Evolutionary conservation across 2,888 invertebrate species (phyloP).

Genomic region (Zygogramma bicolorata): DNA sequence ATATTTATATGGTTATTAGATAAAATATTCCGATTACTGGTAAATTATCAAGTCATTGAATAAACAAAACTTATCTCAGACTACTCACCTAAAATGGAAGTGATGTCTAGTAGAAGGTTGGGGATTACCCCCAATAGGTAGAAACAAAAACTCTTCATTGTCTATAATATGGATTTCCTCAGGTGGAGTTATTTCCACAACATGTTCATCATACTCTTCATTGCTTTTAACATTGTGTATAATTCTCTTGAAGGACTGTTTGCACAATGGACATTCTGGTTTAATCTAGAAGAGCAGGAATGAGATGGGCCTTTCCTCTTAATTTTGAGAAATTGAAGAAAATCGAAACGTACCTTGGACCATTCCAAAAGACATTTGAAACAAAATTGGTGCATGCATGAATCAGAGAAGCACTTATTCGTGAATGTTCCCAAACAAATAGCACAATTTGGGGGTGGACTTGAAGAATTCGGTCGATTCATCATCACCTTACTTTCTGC

Average conservation of each 20-base stretch:
- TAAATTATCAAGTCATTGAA: not conserved
- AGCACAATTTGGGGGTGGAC: constrained; percentile 89
- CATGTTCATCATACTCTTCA: constrained; percentile 89
- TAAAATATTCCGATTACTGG: not conserved
- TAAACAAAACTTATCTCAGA: not conserved
- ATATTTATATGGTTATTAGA: too few relatives aligned
- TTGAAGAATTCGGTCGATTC: constrained; percentile 54
- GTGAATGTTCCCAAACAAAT: constrained; percentile 90
- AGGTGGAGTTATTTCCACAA: constrained; percentile 62
- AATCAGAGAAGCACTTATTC: constrained; percentile 92
- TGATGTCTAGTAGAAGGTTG: constrained; percentile 58
- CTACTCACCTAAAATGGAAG: constrained; percentile 64
- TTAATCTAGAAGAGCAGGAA: constrained; percentile 76
- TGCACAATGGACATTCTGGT: constrained; percentile 94
- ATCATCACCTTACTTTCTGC: constrained; percentile 54
- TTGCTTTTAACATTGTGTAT: constrained; percentile 92
- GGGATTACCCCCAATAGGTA: constrained; percentile 48
- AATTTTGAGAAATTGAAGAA: not conserved
- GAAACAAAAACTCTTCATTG: constrained; percentile 56
- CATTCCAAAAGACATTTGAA: constrained; percentile 93
- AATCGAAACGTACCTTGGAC: constrained; percentile 80
- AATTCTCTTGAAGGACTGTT: constrained; percentile 90
- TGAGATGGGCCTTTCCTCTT: not conserved
- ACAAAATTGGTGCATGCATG: constrained; percentile 94
- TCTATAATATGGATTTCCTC: constrained; percentile 54